Evolutionary conservation across 1,140 invertebrate species (phyloP).

Genomic region (Lamellibrachia luymesi): DNA sequence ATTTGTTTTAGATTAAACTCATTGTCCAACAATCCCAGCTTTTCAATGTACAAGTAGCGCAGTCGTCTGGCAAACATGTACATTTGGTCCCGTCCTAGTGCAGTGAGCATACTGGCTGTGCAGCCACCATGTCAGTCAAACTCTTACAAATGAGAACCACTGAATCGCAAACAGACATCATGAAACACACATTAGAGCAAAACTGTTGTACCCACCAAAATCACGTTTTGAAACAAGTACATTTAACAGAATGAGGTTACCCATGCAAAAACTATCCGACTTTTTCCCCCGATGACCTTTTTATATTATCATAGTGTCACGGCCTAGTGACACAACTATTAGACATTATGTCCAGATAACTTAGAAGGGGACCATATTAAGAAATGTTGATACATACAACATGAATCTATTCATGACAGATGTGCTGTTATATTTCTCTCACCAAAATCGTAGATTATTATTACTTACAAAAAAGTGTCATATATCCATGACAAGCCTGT

Average conservation of each 20-base stretch:
- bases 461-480: too few relatives aligned
- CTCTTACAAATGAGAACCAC: background rate
- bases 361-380: too few relatives aligned
- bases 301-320: too few relatives aligned
- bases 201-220: background rate
- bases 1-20: conserved; percentile 20
- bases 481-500: too few relatives aligned
- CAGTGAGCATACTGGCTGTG: background rate
- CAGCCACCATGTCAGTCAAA: conserved; percentile 12
- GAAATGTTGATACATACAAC: too few relatives aligned
- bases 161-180: background rate
- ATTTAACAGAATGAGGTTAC: background rate
- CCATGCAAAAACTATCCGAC: too few relatives aligned
- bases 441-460: too few relatives aligned
- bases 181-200: background rate
- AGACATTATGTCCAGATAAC: too few relatives aligned
- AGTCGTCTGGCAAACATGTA: conserved; percentile 17
- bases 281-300: too few relatives aligned
- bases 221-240: background rate
- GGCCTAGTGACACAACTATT: too few relatives aligned
- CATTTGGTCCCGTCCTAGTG: conserved; percentile 16
- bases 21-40: conserved; percentile 2
- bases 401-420: too few relatives aligned
- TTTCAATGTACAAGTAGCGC: background rate
- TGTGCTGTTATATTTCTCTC: too few relatives aligned